Base-by-base conservation (phyloP, 2,888 invertebrate species). In the Leptopilina syphax region DNA sequence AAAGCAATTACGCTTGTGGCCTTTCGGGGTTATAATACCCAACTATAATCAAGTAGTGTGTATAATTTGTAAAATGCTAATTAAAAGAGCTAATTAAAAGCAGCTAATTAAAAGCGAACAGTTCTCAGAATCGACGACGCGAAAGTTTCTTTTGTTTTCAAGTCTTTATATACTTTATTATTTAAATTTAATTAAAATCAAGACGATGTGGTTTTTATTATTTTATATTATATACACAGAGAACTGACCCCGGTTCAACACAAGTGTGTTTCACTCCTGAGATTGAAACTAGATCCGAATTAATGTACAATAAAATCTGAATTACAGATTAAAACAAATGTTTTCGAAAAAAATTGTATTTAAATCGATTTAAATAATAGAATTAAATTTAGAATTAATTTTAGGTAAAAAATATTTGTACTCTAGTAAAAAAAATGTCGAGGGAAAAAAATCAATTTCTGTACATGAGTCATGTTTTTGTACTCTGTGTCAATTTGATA, bases 61-160 rank as follows among this genome's bases (percentile, higher is more conserved):
- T 73, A 73, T 73, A 73, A 73, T 57, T 73, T 73, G 73, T 73
- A 73, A 73, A 73, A 73, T 73, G 73, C 73, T 73, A 73, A 73
- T 73, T 73, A 73, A 73, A 73, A 57, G 57, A 57, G 73, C 73
- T 73, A 57, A 73, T 73, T 73, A 73, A 73, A 73, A 73, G 34
- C 73, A 73, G 73, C 73, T 73, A 73, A 73, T 73, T 73, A 57
- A 73, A 73, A 57, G 73, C 13, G 54, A 54, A 73, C 57, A 57
- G 73, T 73, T 73, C 73, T 27, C 34, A 57, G 73, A 57, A 73
- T 73, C 34, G 54, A 24, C 57, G 73, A 73, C 73, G 57, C 34
- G 73, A 73, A 73, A 73, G 57, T 73, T 73, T 34, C 57, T 73
- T 57, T 73, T 73, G 73, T 73, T 73, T 73, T 57, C 54, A 54